A percentile compares a stretch with the other conserved stretches of the same genome.
Conservation (phyloP, 1,140 invertebrate species). For the Drosophila pachea region DNA sequence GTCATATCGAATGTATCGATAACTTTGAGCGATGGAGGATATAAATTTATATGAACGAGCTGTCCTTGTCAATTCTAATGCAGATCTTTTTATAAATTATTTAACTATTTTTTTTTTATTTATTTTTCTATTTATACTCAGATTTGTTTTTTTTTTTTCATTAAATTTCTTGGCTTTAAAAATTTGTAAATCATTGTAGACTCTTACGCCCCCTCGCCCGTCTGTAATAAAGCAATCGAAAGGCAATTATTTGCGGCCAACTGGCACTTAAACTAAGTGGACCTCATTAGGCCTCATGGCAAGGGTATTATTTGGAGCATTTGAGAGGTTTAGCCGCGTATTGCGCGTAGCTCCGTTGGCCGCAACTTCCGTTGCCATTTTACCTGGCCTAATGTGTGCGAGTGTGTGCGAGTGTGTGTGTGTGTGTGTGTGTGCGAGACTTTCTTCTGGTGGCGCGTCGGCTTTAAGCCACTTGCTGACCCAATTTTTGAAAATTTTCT, state of each 20-base stretch:
- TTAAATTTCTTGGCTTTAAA: too few species aligned
- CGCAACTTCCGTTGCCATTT: conserved; percentile 46
- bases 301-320: conserved; percentile 14
- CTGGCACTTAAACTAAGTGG: too few species aligned
- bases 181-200: too few species aligned
- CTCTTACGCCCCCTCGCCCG: too few species aligned
- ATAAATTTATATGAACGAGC: too few species aligned
- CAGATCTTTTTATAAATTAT: too few species aligned
- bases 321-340: not conserved
- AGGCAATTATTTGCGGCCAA: not conserved
- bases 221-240: not conserved
- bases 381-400: conserved; percentile 26
- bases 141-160: too few species aligned
- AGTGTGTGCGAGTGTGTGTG: not conserved
- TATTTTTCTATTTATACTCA: too few species aligned
- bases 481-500: conserved; percentile 24
- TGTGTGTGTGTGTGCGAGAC: too few species aligned
- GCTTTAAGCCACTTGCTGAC: conserved; percentile 53
- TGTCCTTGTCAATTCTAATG: too few species aligned
- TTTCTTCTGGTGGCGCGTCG: conserved; percentile 37
- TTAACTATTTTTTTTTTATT: too few species aligned
- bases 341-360: conserved; percentile 12
- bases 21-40: not conserved
- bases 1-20: not conserved
- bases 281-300: too few species aligned